These are phyloP conservation scores for Hemibagrus guttatus DNA, from an alignment of 2,797 vertebrate species.

Conservation along the genomic window DNA sequence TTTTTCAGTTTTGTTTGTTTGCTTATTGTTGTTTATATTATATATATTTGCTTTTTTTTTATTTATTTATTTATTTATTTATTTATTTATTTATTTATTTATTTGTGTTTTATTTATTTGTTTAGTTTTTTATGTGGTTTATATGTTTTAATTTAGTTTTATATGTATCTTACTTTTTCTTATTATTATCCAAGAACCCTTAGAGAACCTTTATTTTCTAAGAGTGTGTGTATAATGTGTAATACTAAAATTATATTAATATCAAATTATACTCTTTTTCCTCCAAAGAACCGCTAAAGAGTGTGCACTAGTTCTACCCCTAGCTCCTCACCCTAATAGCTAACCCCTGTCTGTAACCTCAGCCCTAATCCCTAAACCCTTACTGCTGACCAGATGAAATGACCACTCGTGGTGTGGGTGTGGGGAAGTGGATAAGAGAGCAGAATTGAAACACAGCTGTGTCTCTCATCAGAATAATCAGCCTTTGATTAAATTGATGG, in stretches of 20 bases:
- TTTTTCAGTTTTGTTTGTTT: background rate
- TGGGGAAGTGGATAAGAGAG: background rate
- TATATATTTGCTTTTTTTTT: background rate
- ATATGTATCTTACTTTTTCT: background rate
- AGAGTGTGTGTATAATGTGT: background rate
- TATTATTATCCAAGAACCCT: background rate
- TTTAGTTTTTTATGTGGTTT: too few relatives aligned
- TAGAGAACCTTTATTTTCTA: background rate
- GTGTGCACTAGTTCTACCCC: background rate
- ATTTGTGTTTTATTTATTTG: background rate
- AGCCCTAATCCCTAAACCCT: background rate
- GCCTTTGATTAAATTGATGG: background rate
- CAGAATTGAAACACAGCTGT: background rate
- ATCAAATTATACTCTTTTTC: background rate
- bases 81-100: background rate
- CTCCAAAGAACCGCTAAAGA: background rate
- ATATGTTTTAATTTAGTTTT: background rate
- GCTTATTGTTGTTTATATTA: too few relatives aligned
- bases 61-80: background rate
- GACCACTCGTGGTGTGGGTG: background rate
- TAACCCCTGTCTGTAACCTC: too few relatives aligned
- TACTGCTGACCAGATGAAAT: background rate
- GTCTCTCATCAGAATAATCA: background rate
- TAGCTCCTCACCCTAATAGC: too few relatives aligned
- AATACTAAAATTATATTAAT: background rate